Base-by-base conservation (phyloP, 2,797 vertebrate species). In the Amphiprion clarkii region DNA sequence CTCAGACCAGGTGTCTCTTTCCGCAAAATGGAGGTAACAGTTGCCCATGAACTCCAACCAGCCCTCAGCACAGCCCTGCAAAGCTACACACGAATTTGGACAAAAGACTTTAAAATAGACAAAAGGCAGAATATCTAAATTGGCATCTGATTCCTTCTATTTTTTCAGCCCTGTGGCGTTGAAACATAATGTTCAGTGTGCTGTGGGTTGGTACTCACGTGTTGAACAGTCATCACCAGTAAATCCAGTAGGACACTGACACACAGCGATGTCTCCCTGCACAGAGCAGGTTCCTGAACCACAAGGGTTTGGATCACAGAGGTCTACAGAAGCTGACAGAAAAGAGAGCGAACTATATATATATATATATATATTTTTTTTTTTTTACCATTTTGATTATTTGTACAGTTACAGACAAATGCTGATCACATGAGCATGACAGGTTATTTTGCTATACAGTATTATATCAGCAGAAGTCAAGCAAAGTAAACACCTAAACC, bases 1-100 rank as follows among this genome's bases (percentile, higher is more conserved):
- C 2, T 95, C 95, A 44, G 94, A 91, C 98, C 98, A 99, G 44
- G 93, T 95, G 67, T 90, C 68, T 66, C 93, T 82, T 16, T 96
- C 95, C 0, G 92, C 88, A 82, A 98, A 96, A 90, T 98, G 96
- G 59, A 94, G 93, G 88, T 99, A 99, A 79, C 98, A 99, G 88
- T 94, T 96, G 46, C 97, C 96, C 88, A 95, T 96, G 93, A 98
- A 99, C 90, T 97, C 96, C 83, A 89, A 88, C 98, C 98, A 99
- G 71, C 96, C 96, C 2, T 95, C 93, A 17, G 96, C 95, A 62
- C 98, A 99, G 64, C 92, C 94, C 80, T 95, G 90, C 71, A 93
- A 82, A 73, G 93, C 97, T 98, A 91, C 66, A 92, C n/a, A 59
- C 29, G 73, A 59, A 76, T 65, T 61, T 40, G 14, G 23, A 70